A percentile compares a stretch with the other conserved stretches of the same genome.
Evolutionary conservation across 2,113 vertebrate species (phyloP).

Genomic region (Coregonus clupeaformis): DNA sequence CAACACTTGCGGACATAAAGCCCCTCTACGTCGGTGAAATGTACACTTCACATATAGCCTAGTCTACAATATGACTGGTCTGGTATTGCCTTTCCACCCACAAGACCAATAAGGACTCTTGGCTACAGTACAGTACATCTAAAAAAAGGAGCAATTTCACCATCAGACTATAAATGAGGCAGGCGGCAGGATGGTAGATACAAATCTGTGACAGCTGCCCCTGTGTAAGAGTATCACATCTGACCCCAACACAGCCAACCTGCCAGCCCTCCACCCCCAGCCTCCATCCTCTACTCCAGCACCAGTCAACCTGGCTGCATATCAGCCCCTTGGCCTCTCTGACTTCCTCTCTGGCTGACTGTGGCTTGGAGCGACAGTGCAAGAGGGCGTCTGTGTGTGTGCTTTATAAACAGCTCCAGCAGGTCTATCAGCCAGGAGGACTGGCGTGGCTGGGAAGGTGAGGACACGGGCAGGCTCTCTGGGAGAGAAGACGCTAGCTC

Average conservation of each 20-base stretch:
- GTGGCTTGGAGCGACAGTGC: neutral
- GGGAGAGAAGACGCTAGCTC: neutral
- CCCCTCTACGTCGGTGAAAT: too few relatives aligned
- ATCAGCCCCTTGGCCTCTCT: conserved; percentile 13
- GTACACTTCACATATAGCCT: too few relatives aligned
- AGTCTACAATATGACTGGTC: too few relatives aligned
- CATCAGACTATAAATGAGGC: neutral
- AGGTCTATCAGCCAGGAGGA: neutral
- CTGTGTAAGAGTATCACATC: neutral
- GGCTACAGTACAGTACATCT: neutral
- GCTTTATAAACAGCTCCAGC: neutral
- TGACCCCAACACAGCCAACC: neutral
- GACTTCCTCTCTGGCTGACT: neutral
- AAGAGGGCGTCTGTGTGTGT: too few relatives aligned
- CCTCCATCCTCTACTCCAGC: neutral
- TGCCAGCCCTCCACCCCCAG: neutral
- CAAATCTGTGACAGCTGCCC: conserved; percentile 1
- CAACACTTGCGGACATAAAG: neutral
- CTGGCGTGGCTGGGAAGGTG: too few relatives aligned
- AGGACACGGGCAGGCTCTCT: neutral
- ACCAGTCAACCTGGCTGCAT: neutral
- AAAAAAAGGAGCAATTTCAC: neutral
- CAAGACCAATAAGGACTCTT: neutral
- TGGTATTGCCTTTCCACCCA: too few relatives aligned
- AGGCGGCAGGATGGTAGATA: neutral